Base-by-base conservation (phyloP, 2,888 invertebrate species). In the Phytoseiulus persimilis region DNA sequence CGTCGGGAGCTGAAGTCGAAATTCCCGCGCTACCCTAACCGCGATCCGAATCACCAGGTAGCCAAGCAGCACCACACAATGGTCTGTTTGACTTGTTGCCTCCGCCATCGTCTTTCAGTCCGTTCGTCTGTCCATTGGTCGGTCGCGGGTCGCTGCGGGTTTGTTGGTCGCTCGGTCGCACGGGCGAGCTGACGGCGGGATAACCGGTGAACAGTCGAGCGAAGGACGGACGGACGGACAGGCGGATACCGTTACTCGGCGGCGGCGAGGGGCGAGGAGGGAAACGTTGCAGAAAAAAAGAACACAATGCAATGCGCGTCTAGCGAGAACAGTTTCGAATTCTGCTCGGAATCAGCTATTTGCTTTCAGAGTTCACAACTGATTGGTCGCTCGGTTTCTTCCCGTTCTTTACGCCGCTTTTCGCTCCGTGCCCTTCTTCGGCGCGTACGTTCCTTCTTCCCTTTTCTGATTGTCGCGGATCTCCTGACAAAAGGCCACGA, bases 21-120 rank as follows among this genome's bases (percentile, higher is more conserved):
- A 14, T 65, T 28, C 65, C 65, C 65, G 65, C 28, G 65, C 28
- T 65, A 65, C 65, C 65, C 65, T 14, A 65, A 65, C 28, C 65
- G 18, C 28, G 65, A 28, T 65, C 18, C 65, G 65, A 65, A 18
- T 23, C 65, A 18, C 65, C 65, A 65, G 65, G 65, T 65, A 65
- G 65, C 65, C 65, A 28, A 65, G 39, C 39, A 39, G 39, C 65
- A 28, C 65, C 65, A 65, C 65, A 65, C 65, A 65, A 65, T 65
- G 65, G 65, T 65, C 65, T 65, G 65, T 65, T 65, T 65, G 65
- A 65, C 65, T 65, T 65, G 65, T 65, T 65, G 65, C 65, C 65
- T 14, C 65, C 65, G 65, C 65, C 65, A 23, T 28, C 9, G 65
- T 18, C 65, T 3, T 65, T 23, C 46, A 6, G 65, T 28, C 65